These are phyloP conservation scores for Eilema sororculum DNA, from an alignment of 2,888 invertebrate genomes.

Conservation along the genomic window DNA sequence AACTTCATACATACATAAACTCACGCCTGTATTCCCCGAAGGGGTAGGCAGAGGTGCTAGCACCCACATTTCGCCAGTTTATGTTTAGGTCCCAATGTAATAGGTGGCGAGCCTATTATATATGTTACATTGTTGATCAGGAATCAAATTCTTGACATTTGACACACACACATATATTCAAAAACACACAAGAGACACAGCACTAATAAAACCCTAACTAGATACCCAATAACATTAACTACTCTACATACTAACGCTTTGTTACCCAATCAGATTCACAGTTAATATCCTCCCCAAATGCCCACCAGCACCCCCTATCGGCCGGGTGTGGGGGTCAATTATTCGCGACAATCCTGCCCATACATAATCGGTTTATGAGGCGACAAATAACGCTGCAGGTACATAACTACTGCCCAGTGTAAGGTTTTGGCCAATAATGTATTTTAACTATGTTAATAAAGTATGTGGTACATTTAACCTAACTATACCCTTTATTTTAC, in stretches of 20 bases:
- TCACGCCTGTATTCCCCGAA: too few relatives aligned
- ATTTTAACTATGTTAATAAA: neutral
- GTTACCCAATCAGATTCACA: neutral
- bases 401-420: neutral
- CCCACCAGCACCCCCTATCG: neutral
- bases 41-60: too few relatives aligned
- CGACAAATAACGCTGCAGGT: neutral
- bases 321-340: neutral
- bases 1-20: too few relatives aligned
- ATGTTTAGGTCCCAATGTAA: too few relatives aligned
- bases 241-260: constrained; percentile 1
- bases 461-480: neutral
- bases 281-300: neutral
- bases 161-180: neutral
- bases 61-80: too few relatives aligned
- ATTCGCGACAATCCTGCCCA: neutral
- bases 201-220: neutral
- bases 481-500: neutral
- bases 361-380: constrained; percentile 10
- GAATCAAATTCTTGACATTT: neutral
- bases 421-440: neutral
- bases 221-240: neutral
- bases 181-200: neutral
- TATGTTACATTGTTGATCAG: too few relatives aligned
- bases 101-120: too few relatives aligned